Evolutionary conservation across 2,797 vertebrate species (phyloP).

Genomic region (Acanthiza pusilla): DNA sequence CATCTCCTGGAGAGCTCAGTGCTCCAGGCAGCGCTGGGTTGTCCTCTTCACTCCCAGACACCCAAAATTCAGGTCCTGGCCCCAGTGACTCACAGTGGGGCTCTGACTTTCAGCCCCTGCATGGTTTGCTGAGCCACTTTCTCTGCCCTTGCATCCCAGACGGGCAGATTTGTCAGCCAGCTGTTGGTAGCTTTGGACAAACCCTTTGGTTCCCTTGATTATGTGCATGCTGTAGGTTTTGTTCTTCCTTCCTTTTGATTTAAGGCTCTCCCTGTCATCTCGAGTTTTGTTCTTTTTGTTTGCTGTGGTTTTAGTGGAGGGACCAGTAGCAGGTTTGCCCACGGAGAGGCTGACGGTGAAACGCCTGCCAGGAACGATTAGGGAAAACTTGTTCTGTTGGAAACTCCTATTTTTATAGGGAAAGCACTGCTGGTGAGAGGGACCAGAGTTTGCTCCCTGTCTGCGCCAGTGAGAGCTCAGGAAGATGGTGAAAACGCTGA

Average conservation of each 20-base stretch:
- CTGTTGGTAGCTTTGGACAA: background rate
- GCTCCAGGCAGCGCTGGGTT: background rate
- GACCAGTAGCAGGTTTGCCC: background rate
- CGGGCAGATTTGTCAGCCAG: background rate
- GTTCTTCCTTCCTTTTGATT: background rate
- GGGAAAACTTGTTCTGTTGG: constrained; percentile 6
- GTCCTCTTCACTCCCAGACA: background rate
- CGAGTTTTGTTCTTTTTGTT: background rate
- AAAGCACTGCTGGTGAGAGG: background rate
- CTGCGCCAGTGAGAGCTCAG: background rate
- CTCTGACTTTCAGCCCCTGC: background rate
- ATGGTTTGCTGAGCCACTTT: background rate
- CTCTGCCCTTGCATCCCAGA: background rate
- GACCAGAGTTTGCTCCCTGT: background rate
- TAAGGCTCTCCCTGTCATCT: background rate
- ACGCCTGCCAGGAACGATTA: background rate
- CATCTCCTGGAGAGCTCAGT: background rate
- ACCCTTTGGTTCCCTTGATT: background rate
- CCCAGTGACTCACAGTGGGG: accelerated
- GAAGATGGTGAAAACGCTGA: background rate
- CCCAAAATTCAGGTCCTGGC: background rate
- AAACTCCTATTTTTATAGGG: background rate
- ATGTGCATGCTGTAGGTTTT: background rate
- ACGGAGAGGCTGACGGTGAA: background rate
- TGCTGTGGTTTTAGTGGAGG: constrained; percentile 1